Evolutionary conservation across 2,888 invertebrate species (phyloP).

Genomic region (Gibbula magus): DNA sequence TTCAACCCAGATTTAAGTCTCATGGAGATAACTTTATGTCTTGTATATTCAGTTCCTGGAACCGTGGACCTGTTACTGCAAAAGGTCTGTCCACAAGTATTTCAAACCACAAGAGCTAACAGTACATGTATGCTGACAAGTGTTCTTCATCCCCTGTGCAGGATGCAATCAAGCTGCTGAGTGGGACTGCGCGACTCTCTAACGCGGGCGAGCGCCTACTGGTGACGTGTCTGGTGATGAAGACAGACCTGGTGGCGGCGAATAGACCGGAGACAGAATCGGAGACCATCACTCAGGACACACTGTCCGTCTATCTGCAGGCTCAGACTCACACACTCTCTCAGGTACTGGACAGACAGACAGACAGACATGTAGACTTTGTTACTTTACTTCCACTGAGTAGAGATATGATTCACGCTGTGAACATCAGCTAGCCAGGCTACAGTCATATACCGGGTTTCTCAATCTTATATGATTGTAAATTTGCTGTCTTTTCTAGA

Average conservation of each 20-base stretch:
- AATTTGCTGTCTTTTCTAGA: too few species aligned
- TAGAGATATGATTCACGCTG: too few species aligned
- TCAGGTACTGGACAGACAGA: slow-evolving; percentile 56
- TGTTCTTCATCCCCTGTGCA: slow-evolving; percentile 34
- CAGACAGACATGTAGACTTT: background rate
- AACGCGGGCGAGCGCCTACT: slow-evolving; percentile 57
- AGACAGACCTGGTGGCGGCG: slow-evolving; percentile 63
- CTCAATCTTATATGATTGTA: too few species aligned
- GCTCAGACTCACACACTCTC: slow-evolving; percentile 62
- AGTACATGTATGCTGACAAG: too few species aligned
- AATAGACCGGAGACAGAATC: slow-evolving; percentile 47
- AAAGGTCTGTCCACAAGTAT: background rate
- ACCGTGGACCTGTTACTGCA: too few species aligned
- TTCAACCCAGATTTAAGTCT: too few species aligned
- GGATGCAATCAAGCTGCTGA: slow-evolving; percentile 57
- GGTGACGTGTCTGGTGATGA: slow-evolving; percentile 52
- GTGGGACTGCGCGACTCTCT: slow-evolving; percentile 53
- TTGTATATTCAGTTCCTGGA: too few species aligned
- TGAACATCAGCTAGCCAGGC: too few species aligned
- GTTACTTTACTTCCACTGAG: background rate
- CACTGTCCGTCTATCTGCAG: slow-evolving; percentile 59
- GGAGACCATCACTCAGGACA: slow-evolving; percentile 53
- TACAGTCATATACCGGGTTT: too few species aligned
- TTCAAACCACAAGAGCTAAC: too few species aligned
- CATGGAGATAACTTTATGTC: too few species aligned